Percentiles rank a stretch among this genome's conserved stretches.
Conservation (phyloP, 2,113 vertebrate genomes). For the Mormyrus lacerda region DNA sequence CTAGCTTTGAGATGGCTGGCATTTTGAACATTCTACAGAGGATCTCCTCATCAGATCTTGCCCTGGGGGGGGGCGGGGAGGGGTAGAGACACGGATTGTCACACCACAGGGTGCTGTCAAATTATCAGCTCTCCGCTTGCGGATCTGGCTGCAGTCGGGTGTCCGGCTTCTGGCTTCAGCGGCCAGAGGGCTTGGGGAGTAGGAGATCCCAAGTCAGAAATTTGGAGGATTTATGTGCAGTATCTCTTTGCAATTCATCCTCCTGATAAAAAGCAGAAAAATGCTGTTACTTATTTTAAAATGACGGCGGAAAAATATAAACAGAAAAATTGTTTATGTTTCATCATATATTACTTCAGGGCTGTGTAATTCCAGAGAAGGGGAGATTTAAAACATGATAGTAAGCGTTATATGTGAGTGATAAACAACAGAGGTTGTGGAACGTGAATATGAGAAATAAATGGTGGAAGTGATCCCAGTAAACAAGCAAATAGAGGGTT, state of each 20-base stretch:
- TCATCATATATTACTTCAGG: neutral
- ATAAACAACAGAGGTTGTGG: neutral
- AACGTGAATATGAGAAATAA: neutral
- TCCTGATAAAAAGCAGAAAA: neutral
- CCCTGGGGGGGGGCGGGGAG: neutral
- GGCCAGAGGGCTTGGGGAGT: neutral
- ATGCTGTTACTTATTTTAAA: neutral
- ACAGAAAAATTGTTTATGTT: neutral
- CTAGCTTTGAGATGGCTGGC: neutral
- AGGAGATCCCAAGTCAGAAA: neutral
- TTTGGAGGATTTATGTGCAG: neutral
- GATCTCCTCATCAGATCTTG: neutral
- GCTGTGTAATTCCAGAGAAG: neutral
- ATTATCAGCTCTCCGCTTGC: neutral
- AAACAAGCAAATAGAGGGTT: neutral
- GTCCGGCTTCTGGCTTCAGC: neutral
- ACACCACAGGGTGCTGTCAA: neutral
- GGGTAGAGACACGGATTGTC: neutral
- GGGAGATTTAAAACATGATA: neutral
- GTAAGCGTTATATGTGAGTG: neutral
- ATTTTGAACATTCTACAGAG: neutral
- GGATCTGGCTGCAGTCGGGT: neutral
- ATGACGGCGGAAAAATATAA: neutral
- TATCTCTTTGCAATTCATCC: neutral
- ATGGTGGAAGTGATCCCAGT: neutral